These are phyloP conservation scores for Manis pentadactyla DNA, from an alignment of 2,797 vertebrate species.

Conservation along the genomic window DNA sequence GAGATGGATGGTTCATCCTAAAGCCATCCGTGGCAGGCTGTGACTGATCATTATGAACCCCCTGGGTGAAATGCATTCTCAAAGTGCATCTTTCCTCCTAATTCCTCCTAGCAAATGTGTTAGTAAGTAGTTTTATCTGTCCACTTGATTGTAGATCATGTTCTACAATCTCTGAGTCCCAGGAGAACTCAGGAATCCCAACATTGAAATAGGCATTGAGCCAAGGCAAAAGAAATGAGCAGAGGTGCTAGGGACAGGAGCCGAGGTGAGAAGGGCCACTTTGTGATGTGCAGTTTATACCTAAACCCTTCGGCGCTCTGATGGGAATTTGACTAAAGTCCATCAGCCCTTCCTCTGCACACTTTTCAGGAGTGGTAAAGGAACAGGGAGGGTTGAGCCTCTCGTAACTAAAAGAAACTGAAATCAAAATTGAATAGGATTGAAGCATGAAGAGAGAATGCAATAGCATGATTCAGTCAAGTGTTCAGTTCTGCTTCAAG, in stretches of 20 bases:
- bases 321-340: background rate
- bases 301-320: background rate
- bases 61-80: conserved; percentile 58
- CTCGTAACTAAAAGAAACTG: background rate
- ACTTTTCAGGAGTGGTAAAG: background rate
- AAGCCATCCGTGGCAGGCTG: conserved; percentile 45
- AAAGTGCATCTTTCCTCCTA: conserved; percentile 27
- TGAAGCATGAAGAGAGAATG: background rate
- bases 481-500: background rate
- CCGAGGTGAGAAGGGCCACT: background rate
- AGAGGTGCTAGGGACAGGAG: background rate
- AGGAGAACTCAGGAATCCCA: conserved; percentile 58
- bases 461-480: background rate
- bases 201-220: background rate
- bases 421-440: background rate
- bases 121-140: conserved; percentile 64
- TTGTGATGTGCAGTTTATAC: background rate
- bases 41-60: conserved; percentile 64
- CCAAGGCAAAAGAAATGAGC: background rate
- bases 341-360: background rate
- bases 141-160: conserved; percentile 45
- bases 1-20: conserved; percentile 59
- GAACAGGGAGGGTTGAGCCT: background rate
- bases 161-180: conserved; percentile 57
- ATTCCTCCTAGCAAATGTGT: conserved; percentile 66